Evolutionary conservation across 2,888 invertebrate genomes (phyloP).

Genomic region (Noctua janthe): DNA sequence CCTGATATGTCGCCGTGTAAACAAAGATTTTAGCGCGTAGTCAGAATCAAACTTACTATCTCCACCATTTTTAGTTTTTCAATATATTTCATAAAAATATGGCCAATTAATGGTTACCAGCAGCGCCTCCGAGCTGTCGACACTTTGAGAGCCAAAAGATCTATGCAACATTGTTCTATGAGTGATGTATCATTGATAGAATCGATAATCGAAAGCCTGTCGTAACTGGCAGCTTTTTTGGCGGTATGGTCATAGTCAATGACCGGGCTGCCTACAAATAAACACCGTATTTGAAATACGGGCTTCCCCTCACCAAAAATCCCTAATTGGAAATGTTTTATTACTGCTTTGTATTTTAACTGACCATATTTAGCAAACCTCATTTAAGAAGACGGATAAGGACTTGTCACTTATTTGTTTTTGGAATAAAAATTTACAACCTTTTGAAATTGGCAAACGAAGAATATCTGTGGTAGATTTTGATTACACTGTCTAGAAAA

Average conservation of each 20-base stretch:
- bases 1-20: too few relatives aligned
- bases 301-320: slow-evolving; percentile 10
- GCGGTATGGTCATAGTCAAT: not conserved
- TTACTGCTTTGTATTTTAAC: not conserved
- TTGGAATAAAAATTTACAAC: not conserved
- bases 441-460: not conserved
- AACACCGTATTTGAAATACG: slow-evolving; percentile 14
- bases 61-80: too few relatives aligned
- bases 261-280: slow-evolving; percentile 7
- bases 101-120: not conserved
- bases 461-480: not conserved
- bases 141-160: not conserved
- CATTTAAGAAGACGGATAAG: not conserved
- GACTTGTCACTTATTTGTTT: not conserved
- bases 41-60: too few relatives aligned
- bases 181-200: not conserved
- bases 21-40: too few relatives aligned
- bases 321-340: not conserved
- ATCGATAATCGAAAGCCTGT: not conserved
- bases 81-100: too few relatives aligned
- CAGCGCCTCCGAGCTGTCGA: not conserved
- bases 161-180: not conserved
- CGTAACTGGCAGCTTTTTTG: not conserved
- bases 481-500: not conserved
- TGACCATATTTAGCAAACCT: not conserved